Evolutionary conservation across 2,797 vertebrate genomes (phyloP).

Genomic region (Catostomus latipinnis): DNA sequence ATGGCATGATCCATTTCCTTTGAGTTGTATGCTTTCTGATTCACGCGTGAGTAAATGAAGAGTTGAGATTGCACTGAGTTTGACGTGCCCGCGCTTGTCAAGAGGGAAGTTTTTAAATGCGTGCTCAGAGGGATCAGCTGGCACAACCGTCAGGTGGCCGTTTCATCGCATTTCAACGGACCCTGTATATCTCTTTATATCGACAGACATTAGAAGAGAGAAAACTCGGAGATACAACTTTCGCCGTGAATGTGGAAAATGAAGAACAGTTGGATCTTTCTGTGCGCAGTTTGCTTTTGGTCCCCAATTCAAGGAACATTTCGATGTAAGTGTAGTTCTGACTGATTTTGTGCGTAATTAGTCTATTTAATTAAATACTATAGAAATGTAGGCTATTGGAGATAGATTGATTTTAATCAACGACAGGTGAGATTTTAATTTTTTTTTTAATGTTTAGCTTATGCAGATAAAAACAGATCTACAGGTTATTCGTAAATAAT

Average conservation of each 20-base stretch:
- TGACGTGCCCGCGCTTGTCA: slow-evolving; percentile 71
- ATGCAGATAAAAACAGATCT: no score
- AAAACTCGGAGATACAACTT: neutral
- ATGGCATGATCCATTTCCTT: slow-evolving; percentile 44
- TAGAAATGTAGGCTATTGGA: no score
- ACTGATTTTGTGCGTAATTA: no score
- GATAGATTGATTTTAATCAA: no score
- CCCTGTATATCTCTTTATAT: neutral
- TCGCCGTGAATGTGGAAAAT: slow-evolving; percentile 52
- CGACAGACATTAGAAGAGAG: neutral
- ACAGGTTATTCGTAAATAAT: no score
- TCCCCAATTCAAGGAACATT: slow-evolving; percentile 56
- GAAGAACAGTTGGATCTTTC: slow-evolving; percentile 66
- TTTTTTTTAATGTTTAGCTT: no score
- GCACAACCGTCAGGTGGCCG: slow-evolving; percentile 31
- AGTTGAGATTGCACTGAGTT: slow-evolving; percentile 10
- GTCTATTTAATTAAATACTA: no score
- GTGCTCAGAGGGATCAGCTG: slow-evolving; percentile 28
- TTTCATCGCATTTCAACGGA: neutral
- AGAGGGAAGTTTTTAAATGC: slow-evolving; percentile 63
- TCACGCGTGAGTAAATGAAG: slow-evolving; percentile 63
- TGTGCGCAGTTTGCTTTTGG: slow-evolving; percentile 60
- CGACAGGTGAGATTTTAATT: no score
- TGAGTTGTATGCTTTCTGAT: slow-evolving; percentile 47
- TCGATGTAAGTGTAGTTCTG: slow-evolving; percentile 62